A percentile compares a stretch with the other conserved stretches of the same genome.
phyloP scores from a whole-genome alignment of 2,888 invertebrate genomes.

The Morpho deidamia region DNA sequence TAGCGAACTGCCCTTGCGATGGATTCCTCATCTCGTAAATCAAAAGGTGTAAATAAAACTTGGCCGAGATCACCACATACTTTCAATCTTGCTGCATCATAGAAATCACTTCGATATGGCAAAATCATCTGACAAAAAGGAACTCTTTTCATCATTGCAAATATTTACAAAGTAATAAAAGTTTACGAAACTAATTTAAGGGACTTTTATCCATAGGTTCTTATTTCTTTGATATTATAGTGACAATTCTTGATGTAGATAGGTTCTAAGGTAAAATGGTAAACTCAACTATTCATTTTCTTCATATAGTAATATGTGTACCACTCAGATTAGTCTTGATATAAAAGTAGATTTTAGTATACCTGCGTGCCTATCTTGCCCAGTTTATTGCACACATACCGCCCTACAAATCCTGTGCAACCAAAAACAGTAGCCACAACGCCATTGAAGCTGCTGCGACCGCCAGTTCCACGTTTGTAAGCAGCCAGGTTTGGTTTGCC shows the following conservation, averaged over 20 bases:
- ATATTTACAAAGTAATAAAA: no score
- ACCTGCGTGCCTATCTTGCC: conserved; percentile 93
- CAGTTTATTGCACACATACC: conserved; percentile 91
- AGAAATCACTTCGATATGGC: conserved; percentile 94
- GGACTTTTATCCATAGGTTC: no score
- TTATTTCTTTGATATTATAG: no score
- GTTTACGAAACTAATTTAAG: no score
- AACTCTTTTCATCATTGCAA: no score
- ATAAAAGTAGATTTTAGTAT: conserved; percentile 15
- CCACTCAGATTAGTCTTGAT: no score
- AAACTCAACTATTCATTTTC: no score
- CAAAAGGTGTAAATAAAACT: conserved; percentile 91
- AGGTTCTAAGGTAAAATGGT: no score
- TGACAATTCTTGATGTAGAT: no score
- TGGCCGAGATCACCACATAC: conserved; percentile 97
- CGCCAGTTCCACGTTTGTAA: conserved; percentile 91
- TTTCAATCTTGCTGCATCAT: conserved; percentile 87
- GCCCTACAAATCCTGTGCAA: conserved; percentile 92
- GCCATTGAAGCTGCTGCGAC: conserved; percentile 97
- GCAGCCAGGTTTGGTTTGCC: conserved; percentile 79
- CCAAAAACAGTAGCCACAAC: conserved; percentile 99
- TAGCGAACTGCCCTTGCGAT: conserved; percentile 92
- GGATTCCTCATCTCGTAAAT: conserved; percentile 91
- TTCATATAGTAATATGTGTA: no score
- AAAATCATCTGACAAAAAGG: conserved; percentile 84